A percentile compares a stretch with the other conserved stretches of the same genome.
Evolutionary conservation across 2,113 vertebrate species (phyloP).

Genomic region (Festucalex cinctus): DNA sequence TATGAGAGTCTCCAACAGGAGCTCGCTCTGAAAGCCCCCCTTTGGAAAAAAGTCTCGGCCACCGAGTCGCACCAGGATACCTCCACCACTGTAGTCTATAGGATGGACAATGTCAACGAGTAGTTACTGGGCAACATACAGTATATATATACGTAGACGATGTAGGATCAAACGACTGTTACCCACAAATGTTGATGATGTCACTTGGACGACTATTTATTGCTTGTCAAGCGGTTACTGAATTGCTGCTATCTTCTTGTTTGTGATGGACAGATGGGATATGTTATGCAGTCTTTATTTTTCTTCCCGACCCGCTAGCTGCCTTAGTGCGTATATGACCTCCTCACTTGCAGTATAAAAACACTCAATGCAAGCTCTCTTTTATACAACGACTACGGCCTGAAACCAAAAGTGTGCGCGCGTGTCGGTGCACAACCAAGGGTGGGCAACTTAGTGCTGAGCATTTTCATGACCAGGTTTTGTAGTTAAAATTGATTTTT

Average conservation of each 20-base stretch:
- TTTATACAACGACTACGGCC: neutral
- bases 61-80: conserved; percentile 90
- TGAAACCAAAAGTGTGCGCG: neutral
- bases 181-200: conserved; percentile 45
- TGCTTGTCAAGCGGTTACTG: conserved; percentile 35
- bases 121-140: neutral
- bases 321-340: conserved; percentile 5
- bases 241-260: conserved; percentile 29
- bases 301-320: conserved; percentile 14
- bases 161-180: neutral
- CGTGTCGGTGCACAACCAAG: neutral
- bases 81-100: conserved; percentile 98
- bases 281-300: neutral
- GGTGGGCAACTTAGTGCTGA: neutral
- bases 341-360: neutral
- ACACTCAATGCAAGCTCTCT: neutral
- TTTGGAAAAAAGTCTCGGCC: conserved; percentile 96
- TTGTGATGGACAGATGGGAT: conserved; percentile 11
- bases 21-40: conserved; percentile 95
- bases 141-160: neutral
- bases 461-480: neutral
- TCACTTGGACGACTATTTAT: conserved; percentile 56
- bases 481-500: neutral
- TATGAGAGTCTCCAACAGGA: conserved; percentile 98
- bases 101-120: conserved; percentile 88